Base-by-base conservation (phyloP, 2,888 invertebrate genomes). In the Drosophila neutralis region DNA sequence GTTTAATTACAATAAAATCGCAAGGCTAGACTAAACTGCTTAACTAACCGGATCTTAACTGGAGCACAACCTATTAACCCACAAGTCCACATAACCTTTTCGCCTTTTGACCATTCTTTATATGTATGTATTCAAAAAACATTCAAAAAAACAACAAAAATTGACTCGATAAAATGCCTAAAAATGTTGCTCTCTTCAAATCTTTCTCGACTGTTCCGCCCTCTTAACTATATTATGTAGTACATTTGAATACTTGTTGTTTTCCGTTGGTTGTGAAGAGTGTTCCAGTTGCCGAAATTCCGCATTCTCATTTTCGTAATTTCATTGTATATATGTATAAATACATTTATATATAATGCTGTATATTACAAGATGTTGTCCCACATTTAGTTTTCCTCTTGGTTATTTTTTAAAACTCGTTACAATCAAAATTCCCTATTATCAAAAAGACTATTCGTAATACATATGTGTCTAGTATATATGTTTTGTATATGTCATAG, bases 1-100 rank as follows among this genome's bases (percentile, higher is more conserved):
- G 87, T 58, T 80, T 80, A 86, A 69, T 56, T 83, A 82, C 85
- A 86, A 75, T 86, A 86, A 82, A 86, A 82, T 85, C 76, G 78
- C 78, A 67, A 78, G 75, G 72, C 72, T 66, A 68, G 75, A 45
- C 45, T 45, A 45, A 78, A 68, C 68, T 59, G 53, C 63, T 76
- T 76, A 57, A 31, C 59, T 56, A 73, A 66, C 73, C 73, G 62
- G 36, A 40, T 65, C 49, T 49, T 24, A 70, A 70, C 74, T 70
- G 77, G 71, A 74, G 74, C 77, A 78, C 77, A 78, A 78, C 77
- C 77, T 73, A 42, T 21, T 57, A 63, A 59, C 49, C 40, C 59
- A 59, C 69, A 74, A 73, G 36, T 73, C 18, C 48, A 48, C 42
- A 18, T 24, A 27, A 38, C 13, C 56, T 11, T 21, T 10, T 42